Conservation (phyloP, 2,888 invertebrate species). For the Coecobrya sp. region DNA sequence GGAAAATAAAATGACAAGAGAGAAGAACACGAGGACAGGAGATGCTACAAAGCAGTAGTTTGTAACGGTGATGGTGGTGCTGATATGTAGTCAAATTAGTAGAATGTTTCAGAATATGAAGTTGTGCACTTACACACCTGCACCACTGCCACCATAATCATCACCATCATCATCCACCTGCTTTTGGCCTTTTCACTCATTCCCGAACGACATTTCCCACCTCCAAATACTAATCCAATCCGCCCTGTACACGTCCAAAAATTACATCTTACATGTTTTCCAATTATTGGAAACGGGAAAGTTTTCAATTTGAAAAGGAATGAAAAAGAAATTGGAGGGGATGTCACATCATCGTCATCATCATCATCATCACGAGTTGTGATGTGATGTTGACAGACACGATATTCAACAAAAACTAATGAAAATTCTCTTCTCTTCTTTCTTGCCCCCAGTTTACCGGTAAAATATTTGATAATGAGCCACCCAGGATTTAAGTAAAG, state of each 20-base stretch:
- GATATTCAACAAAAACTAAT: constrained; percentile 6
- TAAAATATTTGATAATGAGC: constrained; percentile 15
- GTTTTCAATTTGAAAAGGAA: neutral
- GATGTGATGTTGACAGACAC: constrained; percentile 13
- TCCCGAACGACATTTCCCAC: neutral
- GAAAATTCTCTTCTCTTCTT: neutral
- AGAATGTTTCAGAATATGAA: neutral
- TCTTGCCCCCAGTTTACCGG: neutral
- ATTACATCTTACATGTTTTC: neutral
- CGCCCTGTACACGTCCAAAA: constrained; percentile 3
- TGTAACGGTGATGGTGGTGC: neutral
- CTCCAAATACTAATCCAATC: neutral
- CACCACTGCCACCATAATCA: neutral
- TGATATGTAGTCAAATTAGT: constrained; percentile 31
- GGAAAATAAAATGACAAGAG: neutral
- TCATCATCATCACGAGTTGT: no score
- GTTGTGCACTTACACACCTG: constrained; percentile 4
- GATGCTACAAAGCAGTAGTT: neutral
- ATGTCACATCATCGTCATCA: constrained; percentile 4
- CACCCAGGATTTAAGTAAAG: neutral
- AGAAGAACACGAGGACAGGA: neutral
- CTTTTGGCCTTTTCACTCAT: constrained; percentile 2
- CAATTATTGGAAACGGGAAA: constrained; percentile 24
- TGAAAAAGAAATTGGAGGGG: neutral
- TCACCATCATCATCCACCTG: constrained; percentile 6